Base-by-base conservation (phyloP, 2,797 vertebrate genomes). In the Labroides dimidiatus region DNA sequence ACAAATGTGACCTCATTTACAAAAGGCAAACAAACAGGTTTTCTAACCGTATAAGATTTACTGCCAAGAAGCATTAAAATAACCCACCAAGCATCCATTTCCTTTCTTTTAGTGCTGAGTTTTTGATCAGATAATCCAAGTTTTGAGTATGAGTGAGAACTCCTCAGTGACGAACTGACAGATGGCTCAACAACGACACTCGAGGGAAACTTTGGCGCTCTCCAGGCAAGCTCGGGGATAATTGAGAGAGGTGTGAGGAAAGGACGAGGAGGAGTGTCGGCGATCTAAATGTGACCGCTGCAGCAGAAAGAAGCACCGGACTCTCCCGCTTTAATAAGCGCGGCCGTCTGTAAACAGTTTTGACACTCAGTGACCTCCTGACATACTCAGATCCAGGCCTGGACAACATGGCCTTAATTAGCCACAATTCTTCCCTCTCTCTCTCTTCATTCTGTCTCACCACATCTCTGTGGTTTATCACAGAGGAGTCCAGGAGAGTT, bases 341-440 rank as follows among this genome's bases (percentile, higher is more conserved):
- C 41, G 57, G 41, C 64, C 33, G 51, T 87, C 81, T 72, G 81
- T 81, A 91, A 89, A 87, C 88, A 82, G 33, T 73, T 71, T 74
- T 56, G 75, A 87, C 84, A 80, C 79, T 61, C n/a, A 6, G 64
- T 82, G 88, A 91, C 87, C 90, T 84, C 67, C 74, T 88, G 88
- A 82, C 87, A 89, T 89, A 81, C 76, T 84, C 82, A 83, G 78
- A 69, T 67, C 21, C 81, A 71, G 27, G 24, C 49, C 73, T 75
- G 72, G 27, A 24, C 80, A 84, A 78, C 82, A 65, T 16, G 58
- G 72, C 80, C 88, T 88, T 88, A 89, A 91, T 91, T 84, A 90
- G 57, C 60, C n/a, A 48, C 20, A 14, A 23, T 23, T 23, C 47
- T 21, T 15, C 20, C 13, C 17, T 44, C 16, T 44, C 17, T 44